phyloP scores from a whole-genome alignment of 1,140 invertebrate species.

The Hormaphis cornu region DNA sequence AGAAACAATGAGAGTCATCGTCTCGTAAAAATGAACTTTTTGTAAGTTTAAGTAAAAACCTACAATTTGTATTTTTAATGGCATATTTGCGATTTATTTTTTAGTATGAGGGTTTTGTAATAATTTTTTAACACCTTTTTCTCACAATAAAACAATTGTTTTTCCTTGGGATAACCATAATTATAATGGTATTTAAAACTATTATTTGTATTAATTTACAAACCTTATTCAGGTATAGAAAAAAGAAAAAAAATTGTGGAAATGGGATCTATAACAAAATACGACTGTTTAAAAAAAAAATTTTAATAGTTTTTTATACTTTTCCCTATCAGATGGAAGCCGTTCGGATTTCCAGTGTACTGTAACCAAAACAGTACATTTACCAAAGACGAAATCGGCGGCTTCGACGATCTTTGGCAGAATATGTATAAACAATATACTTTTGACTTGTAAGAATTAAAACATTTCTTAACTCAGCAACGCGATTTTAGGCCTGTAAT shows the following conservation, averaged over 20 bases:
- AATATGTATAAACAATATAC: not conserved
- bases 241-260: too few species aligned
- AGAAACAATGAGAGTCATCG: not conserved
- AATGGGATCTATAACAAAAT: too few species aligned
- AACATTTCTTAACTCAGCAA: constrained; percentile 4
- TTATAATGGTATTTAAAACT: too few species aligned
- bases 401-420: not conserved
- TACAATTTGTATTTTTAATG: not conserved
- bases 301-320: too few species aligned
- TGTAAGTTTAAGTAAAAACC: not conserved
- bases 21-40: not conserved
- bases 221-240: too few species aligned
- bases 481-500: too few species aligned
- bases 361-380: not conserved
- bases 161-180: too few species aligned
- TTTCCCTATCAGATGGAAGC: constrained; percentile 17
- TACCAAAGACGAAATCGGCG: constrained; percentile 24
- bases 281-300: too few species aligned
- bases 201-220: too few species aligned
- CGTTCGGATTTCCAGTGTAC: constrained; percentile 19
- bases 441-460: not conserved
- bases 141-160: too few species aligned
- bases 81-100: not conserved
- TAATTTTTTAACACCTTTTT: too few species aligned
- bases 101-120: too few species aligned